These are phyloP conservation scores for Cynopterus brachyotis DNA, from an alignment of 2,113 vertebrate species.

Conservation along the genomic window DNA sequence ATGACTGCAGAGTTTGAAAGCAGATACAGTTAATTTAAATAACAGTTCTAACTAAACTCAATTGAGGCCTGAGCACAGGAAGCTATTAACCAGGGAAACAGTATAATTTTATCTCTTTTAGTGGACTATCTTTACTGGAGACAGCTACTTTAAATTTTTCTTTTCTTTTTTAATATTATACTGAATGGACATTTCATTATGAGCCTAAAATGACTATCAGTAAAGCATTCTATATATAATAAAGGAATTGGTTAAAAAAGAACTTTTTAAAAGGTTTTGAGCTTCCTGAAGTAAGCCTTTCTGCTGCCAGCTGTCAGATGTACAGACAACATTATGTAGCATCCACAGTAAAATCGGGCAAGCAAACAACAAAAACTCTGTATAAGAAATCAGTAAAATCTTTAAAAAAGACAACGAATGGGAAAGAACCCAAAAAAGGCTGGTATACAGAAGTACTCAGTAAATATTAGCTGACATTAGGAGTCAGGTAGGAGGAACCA, in stretches of 20 bases:
- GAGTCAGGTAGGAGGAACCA: neutral
- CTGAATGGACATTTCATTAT: neutral
- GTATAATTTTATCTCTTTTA: neutral
- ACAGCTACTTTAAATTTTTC: neutral
- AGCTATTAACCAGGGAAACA: neutral
- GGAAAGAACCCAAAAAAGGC: neutral
- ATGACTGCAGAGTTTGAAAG: neutral
- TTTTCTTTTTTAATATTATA: neutral
- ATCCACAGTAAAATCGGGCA: neutral
- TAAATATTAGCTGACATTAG: neutral
- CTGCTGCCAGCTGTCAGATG: slow-evolving; percentile 27
- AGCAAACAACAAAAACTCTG: neutral
- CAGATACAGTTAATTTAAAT: slow-evolving; percentile 35
- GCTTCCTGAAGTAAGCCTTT: neutral
- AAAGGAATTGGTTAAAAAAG: neutral
- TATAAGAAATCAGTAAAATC: neutral
- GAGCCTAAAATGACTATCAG: neutral
- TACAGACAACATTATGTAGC: neutral
- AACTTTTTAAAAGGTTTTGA: neutral
- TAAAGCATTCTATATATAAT: neutral
- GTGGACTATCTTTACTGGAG: neutral
- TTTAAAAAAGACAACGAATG: neutral
- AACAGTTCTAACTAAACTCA: neutral
- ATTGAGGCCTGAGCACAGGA: neutral
- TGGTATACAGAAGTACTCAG: neutral